These are phyloP conservation scores for Eristalis intricaria DNA, from an alignment of 2,888 invertebrate genomes.

Conservation along the genomic window DNA sequence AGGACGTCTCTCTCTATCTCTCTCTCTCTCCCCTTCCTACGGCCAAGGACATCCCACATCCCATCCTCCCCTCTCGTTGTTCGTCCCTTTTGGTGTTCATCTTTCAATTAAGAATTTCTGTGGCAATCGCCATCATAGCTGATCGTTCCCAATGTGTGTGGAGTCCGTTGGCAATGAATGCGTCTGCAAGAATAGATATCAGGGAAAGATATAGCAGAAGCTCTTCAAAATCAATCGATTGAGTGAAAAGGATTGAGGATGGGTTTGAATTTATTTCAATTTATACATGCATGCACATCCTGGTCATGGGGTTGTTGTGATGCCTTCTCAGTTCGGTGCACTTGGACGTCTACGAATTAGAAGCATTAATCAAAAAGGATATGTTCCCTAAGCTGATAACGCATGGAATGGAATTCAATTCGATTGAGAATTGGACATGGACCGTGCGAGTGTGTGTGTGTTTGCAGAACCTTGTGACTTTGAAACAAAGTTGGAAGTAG, in stretches of 20 bases:
- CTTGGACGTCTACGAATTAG: slow-evolving; percentile 2
- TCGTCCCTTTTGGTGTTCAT: slow-evolving; percentile 18
- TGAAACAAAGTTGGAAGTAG: neutral
- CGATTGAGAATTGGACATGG: neutral
- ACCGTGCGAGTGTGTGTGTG: neutral
- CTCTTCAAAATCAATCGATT: slow-evolving; percentile 12
- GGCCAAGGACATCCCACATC: neutral
- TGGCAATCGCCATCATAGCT: slow-evolving; percentile 79
- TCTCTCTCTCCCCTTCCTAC: neutral
- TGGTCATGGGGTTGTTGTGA: neutral
- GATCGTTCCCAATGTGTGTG: slow-evolving; percentile 81
- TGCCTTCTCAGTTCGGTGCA: neutral
- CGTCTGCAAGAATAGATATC: slow-evolving; percentile 76
- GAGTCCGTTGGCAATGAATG: slow-evolving; percentile 81
- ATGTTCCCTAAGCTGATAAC: slow-evolving; percentile 10
- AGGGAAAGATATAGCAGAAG: slow-evolving; percentile 13
- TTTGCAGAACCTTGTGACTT: neutral
- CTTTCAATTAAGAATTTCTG: slow-evolving; percentile 47
- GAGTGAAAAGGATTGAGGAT: neutral
- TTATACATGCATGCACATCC: slow-evolving; percentile 29
- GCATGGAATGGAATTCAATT: neutral
- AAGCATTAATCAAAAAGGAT: slow-evolving; percentile 20
- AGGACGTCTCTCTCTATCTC: neutral
- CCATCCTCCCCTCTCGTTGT: neutral
- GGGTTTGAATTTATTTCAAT: slow-evolving; percentile 12